phyloP scores from a whole-genome alignment of 2,797 vertebrate species.

The Sciaenops ocellatus region DNA sequence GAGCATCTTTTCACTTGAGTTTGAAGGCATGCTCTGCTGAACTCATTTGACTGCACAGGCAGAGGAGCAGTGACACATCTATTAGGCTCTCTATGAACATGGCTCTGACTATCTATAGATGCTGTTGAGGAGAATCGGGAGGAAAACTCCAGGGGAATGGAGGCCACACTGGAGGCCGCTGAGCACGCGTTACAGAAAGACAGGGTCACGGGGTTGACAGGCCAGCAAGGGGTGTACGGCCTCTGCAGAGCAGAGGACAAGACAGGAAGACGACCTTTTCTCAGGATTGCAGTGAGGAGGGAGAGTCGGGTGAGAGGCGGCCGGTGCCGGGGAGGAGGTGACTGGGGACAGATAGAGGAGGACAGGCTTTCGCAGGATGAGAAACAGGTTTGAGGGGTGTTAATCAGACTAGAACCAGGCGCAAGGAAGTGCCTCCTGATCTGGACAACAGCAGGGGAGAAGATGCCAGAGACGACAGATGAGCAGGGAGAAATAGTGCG shows the following conservation, averaged over 20 bases:
- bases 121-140: constrained; percentile 66
- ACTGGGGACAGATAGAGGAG: constrained; percentile 74
- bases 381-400: constrained; percentile 83
- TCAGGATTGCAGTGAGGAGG: constrained; percentile 94
- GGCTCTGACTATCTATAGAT: constrained; percentile 61
- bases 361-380: constrained; percentile 85
- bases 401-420: constrained; percentile 88
- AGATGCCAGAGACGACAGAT: constrained; percentile 81
- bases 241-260: constrained; percentile 79
- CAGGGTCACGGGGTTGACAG: constrained; percentile 79
- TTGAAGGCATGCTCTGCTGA: constrained; percentile 16
- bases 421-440: constrained; percentile 87
- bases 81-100: constrained; percentile 39
- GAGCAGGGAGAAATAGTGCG: constrained; percentile 77
- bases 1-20: constrained; percentile 30
- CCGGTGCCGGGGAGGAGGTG: constrained; percentile 77
- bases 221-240: constrained; percentile 88
- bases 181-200: constrained; percentile 84
- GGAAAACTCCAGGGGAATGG: constrained; percentile 77
- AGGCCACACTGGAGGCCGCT: constrained; percentile 83
- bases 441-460: constrained; percentile 86
- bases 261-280: constrained; percentile 88
- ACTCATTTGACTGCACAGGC: constrained; percentile 27
- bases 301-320: constrained; percentile 91
- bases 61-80: constrained; percentile 46